Evolutionary conservation across 2,113 vertebrate species (phyloP).

Genomic region (Ammodytes marinus): DNA sequence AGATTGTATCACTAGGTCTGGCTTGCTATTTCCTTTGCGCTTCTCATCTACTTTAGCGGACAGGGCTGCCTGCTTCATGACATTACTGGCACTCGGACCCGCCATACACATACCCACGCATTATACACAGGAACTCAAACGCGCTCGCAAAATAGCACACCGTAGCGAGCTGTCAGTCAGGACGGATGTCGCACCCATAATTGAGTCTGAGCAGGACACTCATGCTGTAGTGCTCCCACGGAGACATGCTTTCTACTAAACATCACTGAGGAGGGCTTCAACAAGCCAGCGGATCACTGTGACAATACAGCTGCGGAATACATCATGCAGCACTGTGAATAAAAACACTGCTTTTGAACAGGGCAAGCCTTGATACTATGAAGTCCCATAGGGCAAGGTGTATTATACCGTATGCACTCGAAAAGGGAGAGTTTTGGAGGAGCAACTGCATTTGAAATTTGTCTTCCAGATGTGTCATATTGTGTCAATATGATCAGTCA

Average conservation of each 20-base stretch:
- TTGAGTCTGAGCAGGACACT: slow-evolving; percentile 74
- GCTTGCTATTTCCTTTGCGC: slow-evolving; percentile 76
- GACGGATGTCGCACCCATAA: slow-evolving; percentile 77
- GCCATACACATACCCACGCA: slow-evolving; percentile 15
- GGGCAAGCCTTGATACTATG: slow-evolving; percentile 13
- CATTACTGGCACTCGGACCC: slow-evolving; percentile 60
- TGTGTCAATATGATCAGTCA: slow-evolving; percentile 1
- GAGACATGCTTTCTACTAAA: slow-evolving; percentile 59
- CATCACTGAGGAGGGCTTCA: slow-evolving; percentile 63
- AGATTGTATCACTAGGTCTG: slow-evolving; percentile 78
- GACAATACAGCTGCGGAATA: slow-evolving; percentile 54
- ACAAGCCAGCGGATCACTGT: slow-evolving; percentile 51
- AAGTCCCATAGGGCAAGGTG: slow-evolving; percentile 5
- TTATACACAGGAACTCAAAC: slow-evolving; percentile 19
- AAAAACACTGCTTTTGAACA: slow-evolving; percentile 8
- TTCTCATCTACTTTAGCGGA: slow-evolving; percentile 71
- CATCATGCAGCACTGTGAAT: slow-evolving; percentile 44
- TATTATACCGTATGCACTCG: neutral
- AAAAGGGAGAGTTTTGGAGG: neutral
- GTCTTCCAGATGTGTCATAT: neutral
- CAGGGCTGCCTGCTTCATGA: slow-evolving; percentile 64
- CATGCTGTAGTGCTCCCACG: slow-evolving; percentile 59
- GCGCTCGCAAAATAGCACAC: slow-evolving; percentile 36
- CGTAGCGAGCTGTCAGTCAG: slow-evolving; percentile 68
- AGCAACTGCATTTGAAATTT: neutral